phyloP scores from a whole-genome alignment of 1,140 invertebrate genomes.

The Musca vetustissima region DNA sequence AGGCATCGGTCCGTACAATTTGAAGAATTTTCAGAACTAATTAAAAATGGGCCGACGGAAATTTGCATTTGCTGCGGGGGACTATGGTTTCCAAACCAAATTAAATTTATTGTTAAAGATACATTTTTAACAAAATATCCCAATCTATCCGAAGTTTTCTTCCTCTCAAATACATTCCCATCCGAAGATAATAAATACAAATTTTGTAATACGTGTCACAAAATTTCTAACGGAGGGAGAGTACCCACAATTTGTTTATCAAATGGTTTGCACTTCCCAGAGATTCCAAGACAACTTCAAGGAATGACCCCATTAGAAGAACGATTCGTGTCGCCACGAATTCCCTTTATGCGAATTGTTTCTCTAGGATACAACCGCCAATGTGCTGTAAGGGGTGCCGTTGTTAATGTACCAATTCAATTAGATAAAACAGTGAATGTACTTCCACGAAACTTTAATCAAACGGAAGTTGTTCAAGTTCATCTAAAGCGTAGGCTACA shows the following conservation, averaged over 20 bases:
- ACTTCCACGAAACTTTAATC: slow-evolving; percentile 16
- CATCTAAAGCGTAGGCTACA: slow-evolving; percentile 10
- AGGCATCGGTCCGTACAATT: no score
- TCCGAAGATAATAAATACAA: slow-evolving; percentile 2
- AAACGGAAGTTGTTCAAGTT: slow-evolving; percentile 24
- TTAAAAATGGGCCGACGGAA: no score
- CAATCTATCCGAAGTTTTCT: no score
- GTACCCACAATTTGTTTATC: background rate
- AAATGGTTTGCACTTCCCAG: slow-evolving; percentile 5
- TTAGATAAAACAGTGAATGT: slow-evolving; percentile 4
- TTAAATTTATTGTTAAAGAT: no score
- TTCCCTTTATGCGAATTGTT: slow-evolving; percentile 23
- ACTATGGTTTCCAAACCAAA: no score
- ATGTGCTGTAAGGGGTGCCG: slow-evolving; percentile 3
- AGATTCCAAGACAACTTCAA: background rate
- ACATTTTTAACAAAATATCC: background rate
- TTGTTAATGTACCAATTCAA: slow-evolving; percentile 11
- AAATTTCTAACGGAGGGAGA: background rate
- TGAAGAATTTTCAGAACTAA: no score
- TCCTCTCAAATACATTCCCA: no score
- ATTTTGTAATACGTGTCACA: slow-evolving; percentile 16
- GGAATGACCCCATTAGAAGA: slow-evolving; percentile 1
- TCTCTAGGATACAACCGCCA: slow-evolving; percentile 3
- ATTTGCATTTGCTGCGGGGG: no score
- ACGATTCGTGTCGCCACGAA: slow-evolving; percentile 1